Conservation (phyloP, 2,797 vertebrate species). For the Thaleichthys pacificus region DNA sequence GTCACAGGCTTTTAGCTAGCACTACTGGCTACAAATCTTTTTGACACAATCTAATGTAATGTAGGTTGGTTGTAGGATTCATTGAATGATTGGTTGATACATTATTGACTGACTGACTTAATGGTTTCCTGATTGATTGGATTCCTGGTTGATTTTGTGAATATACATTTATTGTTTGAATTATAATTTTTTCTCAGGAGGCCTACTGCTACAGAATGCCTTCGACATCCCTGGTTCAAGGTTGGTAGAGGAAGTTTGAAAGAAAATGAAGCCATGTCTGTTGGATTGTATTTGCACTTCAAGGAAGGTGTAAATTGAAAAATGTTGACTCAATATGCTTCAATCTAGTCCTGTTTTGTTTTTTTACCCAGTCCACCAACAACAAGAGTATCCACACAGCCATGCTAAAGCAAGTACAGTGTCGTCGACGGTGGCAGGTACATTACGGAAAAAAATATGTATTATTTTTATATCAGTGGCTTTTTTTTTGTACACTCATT, state of each 20-base stretch:
- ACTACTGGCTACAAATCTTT: too few relatives aligned
- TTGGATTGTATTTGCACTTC: background rate
- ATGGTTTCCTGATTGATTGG: background rate
- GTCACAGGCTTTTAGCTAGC: too few relatives aligned
- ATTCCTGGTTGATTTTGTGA: background rate
- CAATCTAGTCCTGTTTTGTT: background rate
- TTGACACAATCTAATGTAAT: background rate
- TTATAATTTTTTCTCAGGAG: conserved; percentile 75
- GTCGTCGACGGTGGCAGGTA: conserved; percentile 94
- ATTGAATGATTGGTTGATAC: background rate
- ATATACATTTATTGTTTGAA: background rate
- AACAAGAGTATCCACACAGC: conserved; percentile 88
- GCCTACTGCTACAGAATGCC: conserved; percentile 86
- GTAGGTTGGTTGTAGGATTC: background rate
- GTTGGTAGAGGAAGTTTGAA: conserved; percentile 64
- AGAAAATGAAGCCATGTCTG: background rate
- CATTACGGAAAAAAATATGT: background rate
- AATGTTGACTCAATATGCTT: background rate
- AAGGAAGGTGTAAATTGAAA: too few relatives aligned
- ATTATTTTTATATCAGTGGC: background rate
- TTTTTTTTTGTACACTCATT: background rate
- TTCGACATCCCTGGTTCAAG: conserved; percentile 97
- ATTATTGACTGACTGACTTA: background rate
- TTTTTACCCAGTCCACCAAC: conserved; percentile 77
- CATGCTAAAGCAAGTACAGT: conserved; percentile 88